Evolutionary conservation across 2,888 invertebrate genomes (phyloP), one percentile per base, ranked within the genome.

Genomic region (Mongoloraphidia duomilia): DNA sequence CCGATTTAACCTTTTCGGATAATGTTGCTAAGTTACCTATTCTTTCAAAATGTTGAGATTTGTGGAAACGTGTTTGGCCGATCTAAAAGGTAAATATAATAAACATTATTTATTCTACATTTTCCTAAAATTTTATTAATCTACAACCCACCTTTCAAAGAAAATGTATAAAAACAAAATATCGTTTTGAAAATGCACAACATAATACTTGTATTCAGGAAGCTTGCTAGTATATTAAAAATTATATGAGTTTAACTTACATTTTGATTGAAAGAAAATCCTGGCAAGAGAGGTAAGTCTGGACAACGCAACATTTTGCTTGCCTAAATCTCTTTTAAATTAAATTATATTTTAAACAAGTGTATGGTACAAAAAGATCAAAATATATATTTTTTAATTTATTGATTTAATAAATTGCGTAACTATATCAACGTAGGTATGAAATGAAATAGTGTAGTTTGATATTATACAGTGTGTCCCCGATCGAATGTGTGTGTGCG

Each of bases 201-300:
- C 6, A 26, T 26, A 26, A 26, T 5, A 3, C 6, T 26, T 26
- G 26, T 26, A 26, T 26, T 5, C 17, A 17, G 4, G 17, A 17
- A 17, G 17, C 17, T 17, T n/a, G n/a, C n/a, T n/a, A n/a, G n/a
- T n/a, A n/a, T n/a, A n/a, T 26, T 26, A 26, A 26, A 26, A 26
- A 26, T 26, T 41, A 13, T 41, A 14, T n/a, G 14, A 40, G 49
- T 42, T 34, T 12, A 54, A 69, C 75, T 77, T 72, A 82, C 86
- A 65, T 82, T 74, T 50, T 76, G 70, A 63, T 76, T 70, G 54
- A 81, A 75, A 37, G 76, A 76, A 60, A 78, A 83, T 46, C 87
- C 87, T 2, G 88, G 87, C 54, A 87, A 69, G 56, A 82, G 68
- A 1, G 88, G 87, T 60, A 88, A 68, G 62, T 77, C 72, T 35